These are phyloP conservation scores for Heliconius erato DNA, from an alignment of 2,888 invertebrate species.

Conservation along the genomic window DNA sequence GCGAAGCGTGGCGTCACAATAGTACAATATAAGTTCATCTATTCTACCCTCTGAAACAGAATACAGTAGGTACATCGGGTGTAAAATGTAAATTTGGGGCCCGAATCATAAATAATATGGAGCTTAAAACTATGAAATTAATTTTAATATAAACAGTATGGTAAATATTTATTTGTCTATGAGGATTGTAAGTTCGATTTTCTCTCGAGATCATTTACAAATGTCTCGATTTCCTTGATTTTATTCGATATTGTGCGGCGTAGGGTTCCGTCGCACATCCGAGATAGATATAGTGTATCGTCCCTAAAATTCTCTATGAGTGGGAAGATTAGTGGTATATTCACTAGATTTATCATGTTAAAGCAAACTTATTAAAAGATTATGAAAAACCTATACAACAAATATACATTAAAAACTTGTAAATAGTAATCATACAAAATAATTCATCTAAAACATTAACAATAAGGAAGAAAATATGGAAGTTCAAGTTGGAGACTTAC, in stretches of 20 bases:
- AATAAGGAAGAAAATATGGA: constrained; percentile 35
- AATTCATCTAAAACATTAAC: background rate
- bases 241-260: background rate
- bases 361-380: too few relatives aligned
- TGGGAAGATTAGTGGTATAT: too few relatives aligned
- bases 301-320: too few relatives aligned
- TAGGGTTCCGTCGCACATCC: background rate
- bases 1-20: constrained; percentile 68
- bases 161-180: background rate
- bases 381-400: background rate
- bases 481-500: constrained; percentile 40
- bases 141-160: constrained; percentile 47
- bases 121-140: constrained; percentile 39
- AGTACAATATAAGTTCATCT: constrained; percentile 60
- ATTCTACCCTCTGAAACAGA: constrained; percentile 36
- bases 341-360: too few relatives aligned
- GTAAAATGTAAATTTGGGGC: constrained; percentile 63
- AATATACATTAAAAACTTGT: background rate
- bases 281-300: too few relatives aligned
- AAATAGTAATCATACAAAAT: constrained; percentile 12
- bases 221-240: background rate
- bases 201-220: background rate
- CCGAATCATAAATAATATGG: constrained; percentile 63
- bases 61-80: constrained; percentile 42
- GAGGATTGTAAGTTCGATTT: background rate